Evolutionary conservation across 1,140 invertebrate genomes (phyloP).

Genomic region (Melitaea cinxia): DNA sequence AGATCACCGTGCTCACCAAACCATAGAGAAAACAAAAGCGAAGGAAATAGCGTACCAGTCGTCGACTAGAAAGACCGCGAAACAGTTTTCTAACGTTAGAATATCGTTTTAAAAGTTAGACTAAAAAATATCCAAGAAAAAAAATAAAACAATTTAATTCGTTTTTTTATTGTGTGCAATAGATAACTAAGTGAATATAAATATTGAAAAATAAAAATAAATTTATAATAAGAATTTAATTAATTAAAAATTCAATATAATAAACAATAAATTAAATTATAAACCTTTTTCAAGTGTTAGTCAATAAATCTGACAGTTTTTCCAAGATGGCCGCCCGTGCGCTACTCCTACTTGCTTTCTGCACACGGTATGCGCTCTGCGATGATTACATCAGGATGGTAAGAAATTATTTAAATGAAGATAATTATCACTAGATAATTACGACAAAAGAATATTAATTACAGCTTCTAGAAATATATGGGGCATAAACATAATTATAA

Average conservation of each 20-base stretch:
- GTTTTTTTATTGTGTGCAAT: neutral
- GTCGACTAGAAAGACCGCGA: conserved; percentile 64
- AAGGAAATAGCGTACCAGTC: conserved; percentile 69
- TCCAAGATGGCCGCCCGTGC: conserved; percentile 47
- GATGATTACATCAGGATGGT: conserved; percentile 71
- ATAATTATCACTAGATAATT: neutral
- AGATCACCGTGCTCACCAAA: conserved; percentile 61
- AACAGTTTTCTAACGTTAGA: conserved; percentile 52
- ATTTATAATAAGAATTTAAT: neutral
- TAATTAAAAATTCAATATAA: neutral
- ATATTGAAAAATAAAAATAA: neutral
- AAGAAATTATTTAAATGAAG: conserved; percentile 48
- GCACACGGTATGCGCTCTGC: conserved; percentile 58
- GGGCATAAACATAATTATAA: neutral
- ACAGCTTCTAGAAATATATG: conserved; percentile 5
- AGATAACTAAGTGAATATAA: neutral
- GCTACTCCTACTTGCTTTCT: conserved; percentile 60
- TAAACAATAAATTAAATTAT: neutral
- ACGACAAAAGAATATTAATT: neutral
- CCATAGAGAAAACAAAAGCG: conserved; percentile 74
- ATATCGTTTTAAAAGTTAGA: conserved; percentile 10
- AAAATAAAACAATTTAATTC: neutral
- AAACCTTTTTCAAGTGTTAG: conserved; percentile 2
- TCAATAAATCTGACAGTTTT: conserved; percentile 41
- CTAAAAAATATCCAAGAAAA: neutral